A percentile compares a stretch with the other conserved stretches of the same genome.
These are phyloP conservation scores for Meles meles DNA, from an alignment of 2,113 vertebrate genomes.

Conservation along the genomic window DNA sequence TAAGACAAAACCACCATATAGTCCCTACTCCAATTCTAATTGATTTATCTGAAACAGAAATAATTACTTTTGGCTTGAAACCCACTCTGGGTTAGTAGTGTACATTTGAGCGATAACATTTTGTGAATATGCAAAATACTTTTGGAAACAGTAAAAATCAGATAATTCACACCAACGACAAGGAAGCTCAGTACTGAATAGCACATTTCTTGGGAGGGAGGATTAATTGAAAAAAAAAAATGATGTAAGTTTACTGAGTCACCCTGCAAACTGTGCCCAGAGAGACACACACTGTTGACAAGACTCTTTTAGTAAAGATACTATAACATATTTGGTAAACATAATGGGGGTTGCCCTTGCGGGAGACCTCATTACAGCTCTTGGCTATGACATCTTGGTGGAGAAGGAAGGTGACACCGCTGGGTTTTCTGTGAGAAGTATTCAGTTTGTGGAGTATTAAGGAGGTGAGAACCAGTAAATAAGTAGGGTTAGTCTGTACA, in stretches of 20 bases:
- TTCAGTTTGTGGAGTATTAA: slow-evolving; percentile 71
- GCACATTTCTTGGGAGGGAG: slow-evolving; percentile 61
- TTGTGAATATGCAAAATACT: slow-evolving; percentile 51
- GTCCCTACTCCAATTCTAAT: not conserved
- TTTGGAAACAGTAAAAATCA: slow-evolving; percentile 59
- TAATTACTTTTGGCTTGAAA: slow-evolving; percentile 26
- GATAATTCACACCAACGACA: slow-evolving; percentile 56
- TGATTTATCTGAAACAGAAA: slow-evolving; percentile 19
- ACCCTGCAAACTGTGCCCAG: slow-evolving; percentile 40
- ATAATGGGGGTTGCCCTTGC: slow-evolving; percentile 31
- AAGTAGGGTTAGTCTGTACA: slow-evolving; percentile 60
- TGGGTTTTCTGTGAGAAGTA: slow-evolving; percentile 67
- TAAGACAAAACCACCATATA: not conserved
- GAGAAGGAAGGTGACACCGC: slow-evolving; percentile 59
- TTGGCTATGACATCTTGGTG: slow-evolving; percentile 69
- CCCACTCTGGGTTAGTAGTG: not conserved
- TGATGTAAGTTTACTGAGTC: slow-evolving; percentile 38
- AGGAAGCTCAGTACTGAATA: slow-evolving; percentile 49
- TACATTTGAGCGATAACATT: slow-evolving; percentile 33
- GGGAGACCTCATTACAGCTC: slow-evolving; percentile 67
- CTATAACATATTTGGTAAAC: slow-evolving; percentile 37
- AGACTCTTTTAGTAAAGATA: slow-evolving; percentile 37
- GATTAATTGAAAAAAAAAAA: slow-evolving; percentile 57
- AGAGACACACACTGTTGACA: slow-evolving; percentile 55
- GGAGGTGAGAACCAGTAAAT: slow-evolving; percentile 71